These are phyloP conservation scores for Scaptomyza cyrtandrae DNA, from an alignment of 2,888 invertebrate genomes.

Conservation along the genomic window DNA sequence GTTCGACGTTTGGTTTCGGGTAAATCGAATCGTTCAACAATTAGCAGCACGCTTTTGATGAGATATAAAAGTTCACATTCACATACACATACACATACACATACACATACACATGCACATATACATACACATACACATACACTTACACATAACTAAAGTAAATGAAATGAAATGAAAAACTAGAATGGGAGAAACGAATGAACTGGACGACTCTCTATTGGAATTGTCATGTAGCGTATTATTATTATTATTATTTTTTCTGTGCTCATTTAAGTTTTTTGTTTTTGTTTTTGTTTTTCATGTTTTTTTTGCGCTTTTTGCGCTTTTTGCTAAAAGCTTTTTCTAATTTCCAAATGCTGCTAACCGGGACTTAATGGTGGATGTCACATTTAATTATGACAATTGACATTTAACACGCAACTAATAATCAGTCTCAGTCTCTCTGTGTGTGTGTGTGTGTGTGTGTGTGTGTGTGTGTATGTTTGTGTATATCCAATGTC, in stretches of 20 bases:
- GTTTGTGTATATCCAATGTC: no score
- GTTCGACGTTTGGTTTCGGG: conserved; percentile 17
- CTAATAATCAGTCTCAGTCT: conserved; percentile 54
- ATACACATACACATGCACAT: conserved; percentile 23
- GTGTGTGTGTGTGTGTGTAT: no score
- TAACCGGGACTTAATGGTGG: conserved; percentile 15
- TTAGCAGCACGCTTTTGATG: conserved; percentile 68
- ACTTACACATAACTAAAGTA: conserved; percentile 19
- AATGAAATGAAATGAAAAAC: conserved; percentile 9
- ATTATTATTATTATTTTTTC: not conserved
- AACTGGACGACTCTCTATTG: conserved; percentile 25
- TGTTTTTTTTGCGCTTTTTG: not conserved
- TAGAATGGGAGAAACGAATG: not conserved
- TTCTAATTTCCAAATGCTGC: conserved; percentile 64
- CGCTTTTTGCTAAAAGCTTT: conserved; percentile 65
- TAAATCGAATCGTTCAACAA: conserved; percentile 59
- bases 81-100: conserved; percentile 22
- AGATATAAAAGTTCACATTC: conserved; percentile 61
- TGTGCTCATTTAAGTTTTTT: conserved; percentile 12
- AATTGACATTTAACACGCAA: conserved; percentile 71
- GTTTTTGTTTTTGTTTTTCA: conserved; percentile 12
- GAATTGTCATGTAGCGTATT: conserved; percentile 28
- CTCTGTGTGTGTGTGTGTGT: conserved; percentile 5
- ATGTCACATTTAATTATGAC: conserved; percentile 73
- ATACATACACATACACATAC: no score